Evolutionary conservation across 2,113 vertebrate genomes (phyloP).

Genomic region (Myxocyprinus asiaticus): DNA sequence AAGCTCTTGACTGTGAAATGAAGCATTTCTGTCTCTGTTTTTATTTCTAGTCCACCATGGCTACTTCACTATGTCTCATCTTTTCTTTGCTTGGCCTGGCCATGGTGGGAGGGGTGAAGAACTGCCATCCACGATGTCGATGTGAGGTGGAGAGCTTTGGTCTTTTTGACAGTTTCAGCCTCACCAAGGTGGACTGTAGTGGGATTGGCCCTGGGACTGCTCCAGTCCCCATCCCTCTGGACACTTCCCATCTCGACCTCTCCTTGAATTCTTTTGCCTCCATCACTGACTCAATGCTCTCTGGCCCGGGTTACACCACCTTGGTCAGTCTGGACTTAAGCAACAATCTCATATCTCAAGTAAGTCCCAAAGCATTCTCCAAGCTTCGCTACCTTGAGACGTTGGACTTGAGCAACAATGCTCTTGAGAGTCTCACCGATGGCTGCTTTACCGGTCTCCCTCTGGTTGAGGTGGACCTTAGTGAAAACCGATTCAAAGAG

Average conservation of each 20-base stretch:
- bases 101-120: conserved; percentile 66
- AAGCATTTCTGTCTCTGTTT: conserved; percentile 3
- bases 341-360: conserved; percentile 82
- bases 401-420: conserved; percentile 91
- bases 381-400: conserved; percentile 92
- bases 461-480: conserved; percentile 87
- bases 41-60: conserved; percentile 66
- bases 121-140: conserved; percentile 87
- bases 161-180: conserved; percentile 95
- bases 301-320: conserved; percentile 96
- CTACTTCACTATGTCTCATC: conserved; percentile 59
- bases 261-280: conserved; percentile 85
- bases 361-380: conserved; percentile 82
- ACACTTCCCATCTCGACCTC: conserved; percentile 90
- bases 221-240: conserved; percentile 89
- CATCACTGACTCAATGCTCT: conserved; percentile 85
- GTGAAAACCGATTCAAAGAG: conserved; percentile 84
- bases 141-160: conserved; percentile 96
- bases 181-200: conserved; percentile 92
- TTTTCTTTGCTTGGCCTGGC: conserved; percentile 60
- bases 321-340: conserved; percentile 91
- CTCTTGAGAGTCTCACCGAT: conserved; percentile 75
- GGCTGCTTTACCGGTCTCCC: conserved; percentile 85
- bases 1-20: background rate
- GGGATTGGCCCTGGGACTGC: conserved; percentile 79